A percentile compares a stretch with the other conserved stretches of the same genome.
These are phyloP conservation scores for Aphelenchoides avenae DNA, from an alignment of 1,140 invertebrate genomes.

Conservation along the genomic window DNA sequence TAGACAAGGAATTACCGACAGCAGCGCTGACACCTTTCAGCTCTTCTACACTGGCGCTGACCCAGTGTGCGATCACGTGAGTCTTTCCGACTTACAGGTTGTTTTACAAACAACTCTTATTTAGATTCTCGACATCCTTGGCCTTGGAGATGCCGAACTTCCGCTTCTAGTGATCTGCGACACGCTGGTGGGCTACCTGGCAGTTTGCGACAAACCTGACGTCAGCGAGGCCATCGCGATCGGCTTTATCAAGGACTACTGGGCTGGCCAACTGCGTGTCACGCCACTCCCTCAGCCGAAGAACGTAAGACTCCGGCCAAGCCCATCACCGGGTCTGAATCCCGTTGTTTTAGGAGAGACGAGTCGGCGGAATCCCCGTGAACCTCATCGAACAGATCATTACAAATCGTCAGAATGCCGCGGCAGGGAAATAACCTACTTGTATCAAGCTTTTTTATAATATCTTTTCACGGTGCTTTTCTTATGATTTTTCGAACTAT, in stretches of 20 bases:
- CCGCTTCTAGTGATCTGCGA: slow-evolving; percentile 31
- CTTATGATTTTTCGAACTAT: no score
- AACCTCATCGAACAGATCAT: slow-evolving; percentile 28
- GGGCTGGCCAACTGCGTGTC: slow-evolving; percentile 13
- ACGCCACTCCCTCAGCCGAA: slow-evolving; percentile 10
- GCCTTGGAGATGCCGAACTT: slow-evolving; percentile 23
- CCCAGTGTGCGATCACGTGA: slow-evolving; percentile 35
- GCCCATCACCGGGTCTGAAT: not conserved
- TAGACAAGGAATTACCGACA: no score
- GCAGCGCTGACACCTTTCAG: no score
- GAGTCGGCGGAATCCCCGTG: slow-evolving; percentile 26
- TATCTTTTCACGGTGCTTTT: not conserved
- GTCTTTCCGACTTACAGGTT: not conserved
- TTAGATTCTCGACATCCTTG: slow-evolving; percentile 31
- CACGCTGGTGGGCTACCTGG: slow-evolving; percentile 23
- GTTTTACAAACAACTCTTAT: not conserved
- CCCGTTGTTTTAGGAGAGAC: slow-evolving; percentile 9
- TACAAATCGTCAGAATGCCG: slow-evolving; percentile 21
- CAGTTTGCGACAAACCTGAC: slow-evolving; percentile 33
- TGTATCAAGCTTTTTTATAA: not conserved
- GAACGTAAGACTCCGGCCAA: not conserved
- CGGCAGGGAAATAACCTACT: slow-evolving; percentile 22
- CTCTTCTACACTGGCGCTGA: slow-evolving; percentile 35
- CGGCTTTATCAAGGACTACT: slow-evolving; percentile 28
- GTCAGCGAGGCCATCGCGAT: slow-evolving; percentile 29